These are phyloP conservation scores for Grammomys dolichurus DNA, from an alignment of 2,113 vertebrate genomes.

Conservation along the genomic window DNA sequence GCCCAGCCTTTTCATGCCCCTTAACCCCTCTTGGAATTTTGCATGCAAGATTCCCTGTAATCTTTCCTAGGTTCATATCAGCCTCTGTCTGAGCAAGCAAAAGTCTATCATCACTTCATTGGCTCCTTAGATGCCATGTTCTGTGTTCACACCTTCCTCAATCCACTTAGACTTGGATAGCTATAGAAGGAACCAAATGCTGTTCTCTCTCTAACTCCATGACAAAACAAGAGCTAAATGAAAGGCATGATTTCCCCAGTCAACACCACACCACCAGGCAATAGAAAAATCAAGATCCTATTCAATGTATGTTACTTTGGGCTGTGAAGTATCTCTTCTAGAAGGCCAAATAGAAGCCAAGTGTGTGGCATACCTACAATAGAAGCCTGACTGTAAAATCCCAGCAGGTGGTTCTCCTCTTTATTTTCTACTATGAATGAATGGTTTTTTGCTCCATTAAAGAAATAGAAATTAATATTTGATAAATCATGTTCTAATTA, in stretches of 20 bases:
- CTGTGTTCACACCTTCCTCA: neutral
- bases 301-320: accelerated
- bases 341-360: neutral
- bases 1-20: neutral
- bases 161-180: neutral
- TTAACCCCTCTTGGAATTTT: neutral
- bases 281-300: neutral
- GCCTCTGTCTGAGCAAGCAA: neutral
- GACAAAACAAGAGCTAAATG: neutral
- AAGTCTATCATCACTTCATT: neutral
- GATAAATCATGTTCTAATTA: slow-evolving; percentile 35
- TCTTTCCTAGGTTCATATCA: neutral
- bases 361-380: accelerated
- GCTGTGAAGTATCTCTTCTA: neutral
- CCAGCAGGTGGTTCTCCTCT: neutral
- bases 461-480: slow-evolving; percentile 47
- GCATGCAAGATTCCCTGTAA: neutral
- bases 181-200: neutral
- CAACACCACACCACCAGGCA: neutral
- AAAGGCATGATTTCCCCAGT: neutral
- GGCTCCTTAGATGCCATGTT: neutral
- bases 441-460: neutral
- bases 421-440: neutral
- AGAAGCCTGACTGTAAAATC: neutral
- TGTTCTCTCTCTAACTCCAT: neutral